Base-by-base conservation (phyloP, 30 jellyfish, hydroid and myxozoan genomes). In the Mastigias papua region DNA sequence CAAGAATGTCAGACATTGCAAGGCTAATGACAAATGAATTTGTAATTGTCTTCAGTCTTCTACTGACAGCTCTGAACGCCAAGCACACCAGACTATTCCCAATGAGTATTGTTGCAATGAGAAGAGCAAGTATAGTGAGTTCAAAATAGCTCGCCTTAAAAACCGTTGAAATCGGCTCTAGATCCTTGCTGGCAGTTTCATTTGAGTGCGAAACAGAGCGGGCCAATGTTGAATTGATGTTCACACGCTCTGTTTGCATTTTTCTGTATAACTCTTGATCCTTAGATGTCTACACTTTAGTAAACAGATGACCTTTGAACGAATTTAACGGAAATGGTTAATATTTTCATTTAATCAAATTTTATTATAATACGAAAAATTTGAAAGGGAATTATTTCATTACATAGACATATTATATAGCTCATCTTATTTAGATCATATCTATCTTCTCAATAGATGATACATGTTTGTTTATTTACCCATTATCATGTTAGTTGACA, bases 1-100 rank as follows among this genome's bases (percentile, higher is more conserved):
- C 93, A 31, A 84, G 54, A 33, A 84, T 84, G 61, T 84, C 93
- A 20, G 93, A 84, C 93, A 76, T 76, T 4, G 93, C 93, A n/a
- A 84, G 84, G 54, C 88, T 84, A 62, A 84, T 63, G 13, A 84
- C 93, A 48, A 84, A 84, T 34, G 81, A 84, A 49, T 84, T 84
- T 10, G 93, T 84, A 42, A 84, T 84, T 35, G 87, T 84, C 48
- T 84, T 84, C 80, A 84, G 64, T 60, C 93, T 37, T 48, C 88
- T 74, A 79, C 93, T 74, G 29, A 84, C 93, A 34, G 80, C 70
- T 26, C 60, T 74, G 75, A 71, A 84, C 8, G 93, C 88, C 63
- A 84, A 60, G 51, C 93, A 84, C 15, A 84, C 93, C 66, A 84
- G 33, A 28, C 72, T 61, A 28, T 84, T 84, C 49, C 93, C 93